Evolutionary conservation across 2,888 invertebrate species (phyloP).

Genomic region (Ophion costatus): DNA sequence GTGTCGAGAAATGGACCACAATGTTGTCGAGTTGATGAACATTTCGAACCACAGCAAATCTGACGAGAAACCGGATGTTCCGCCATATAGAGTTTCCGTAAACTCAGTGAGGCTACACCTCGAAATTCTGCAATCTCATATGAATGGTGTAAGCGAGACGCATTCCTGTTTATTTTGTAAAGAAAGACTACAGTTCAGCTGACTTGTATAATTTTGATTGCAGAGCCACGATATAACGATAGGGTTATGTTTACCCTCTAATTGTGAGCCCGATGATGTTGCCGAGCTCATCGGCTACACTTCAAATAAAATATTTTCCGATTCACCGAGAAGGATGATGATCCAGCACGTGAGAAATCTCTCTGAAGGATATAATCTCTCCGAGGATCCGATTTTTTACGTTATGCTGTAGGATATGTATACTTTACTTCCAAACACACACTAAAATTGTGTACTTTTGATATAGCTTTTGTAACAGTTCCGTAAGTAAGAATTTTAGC

Average conservation of each 20-base stretch:
- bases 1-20: constrained; percentile 72
- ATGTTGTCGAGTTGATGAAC: constrained; percentile 55
- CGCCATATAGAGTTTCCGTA: constrained; percentile 73
- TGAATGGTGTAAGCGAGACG: constrained; percentile 69
- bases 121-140: constrained; percentile 61
- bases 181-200: not conserved
- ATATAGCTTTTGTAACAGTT: no score
- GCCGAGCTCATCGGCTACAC: constrained; percentile 84
- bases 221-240: constrained; percentile 72
- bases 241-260: constrained; percentile 84
- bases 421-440: not conserved
- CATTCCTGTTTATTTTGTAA: not conserved
- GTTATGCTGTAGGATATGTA: constrained; percentile 71
- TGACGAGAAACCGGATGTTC: constrained; percentile 46
- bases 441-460: no score
- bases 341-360: constrained; percentile 72
- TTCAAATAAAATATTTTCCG: constrained; percentile 78
- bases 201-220: not conserved
- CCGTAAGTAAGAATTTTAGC: no score
- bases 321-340: constrained; percentile 76
- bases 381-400: constrained; percentile 72
- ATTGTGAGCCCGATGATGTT: constrained; percentile 84
- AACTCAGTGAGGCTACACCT: constrained; percentile 71
- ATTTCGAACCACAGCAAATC: constrained; percentile 8
- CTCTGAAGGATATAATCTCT: constrained; percentile 71